A percentile compares a stretch with the other conserved stretches of the same genome.
These are phyloP conservation scores for Leucoraja erinaceus DNA, from an alignment of 2,113 vertebrate species.

Conservation along the genomic window DNA sequence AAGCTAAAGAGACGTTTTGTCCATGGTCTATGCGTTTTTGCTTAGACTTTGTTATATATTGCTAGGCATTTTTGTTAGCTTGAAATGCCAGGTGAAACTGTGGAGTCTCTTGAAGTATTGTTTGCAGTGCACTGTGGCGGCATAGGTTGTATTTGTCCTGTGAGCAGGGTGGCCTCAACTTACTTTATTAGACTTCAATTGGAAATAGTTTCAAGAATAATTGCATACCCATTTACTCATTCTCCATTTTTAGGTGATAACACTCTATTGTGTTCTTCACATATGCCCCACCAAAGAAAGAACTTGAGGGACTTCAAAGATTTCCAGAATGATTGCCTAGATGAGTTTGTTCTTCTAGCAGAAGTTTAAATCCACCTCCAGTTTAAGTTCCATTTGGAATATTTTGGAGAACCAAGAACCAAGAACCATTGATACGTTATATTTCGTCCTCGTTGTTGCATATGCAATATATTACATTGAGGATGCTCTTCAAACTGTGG, in stretches of 20 bases:
- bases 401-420: too few relatives aligned
- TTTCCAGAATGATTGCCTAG: too few relatives aligned
- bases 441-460: not conserved
- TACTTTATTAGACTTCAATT: not conserved
- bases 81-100: not conserved
- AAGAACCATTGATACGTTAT: too few relatives aligned
- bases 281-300: too few relatives aligned
- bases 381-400: too few relatives aligned
- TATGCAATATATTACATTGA: not conserved
- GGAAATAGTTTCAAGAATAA: not conserved
- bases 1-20: not conserved
- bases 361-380: too few relatives aligned
- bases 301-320: too few relatives aligned
- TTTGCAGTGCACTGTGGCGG: not conserved
- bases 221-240: not conserved
- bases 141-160: not conserved
- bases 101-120: not conserved
- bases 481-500: too few relatives aligned
- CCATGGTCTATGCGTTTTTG: not conserved
- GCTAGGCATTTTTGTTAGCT: not conserved
- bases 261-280: not conserved
- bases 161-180: not conserved
- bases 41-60: not conserved
- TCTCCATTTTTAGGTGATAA: not conserved
- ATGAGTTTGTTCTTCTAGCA: too few relatives aligned